These are phyloP conservation scores for Lacerta bilineata DNA, from an alignment of 2,797 vertebrate species.

Conservation along the genomic window DNA sequence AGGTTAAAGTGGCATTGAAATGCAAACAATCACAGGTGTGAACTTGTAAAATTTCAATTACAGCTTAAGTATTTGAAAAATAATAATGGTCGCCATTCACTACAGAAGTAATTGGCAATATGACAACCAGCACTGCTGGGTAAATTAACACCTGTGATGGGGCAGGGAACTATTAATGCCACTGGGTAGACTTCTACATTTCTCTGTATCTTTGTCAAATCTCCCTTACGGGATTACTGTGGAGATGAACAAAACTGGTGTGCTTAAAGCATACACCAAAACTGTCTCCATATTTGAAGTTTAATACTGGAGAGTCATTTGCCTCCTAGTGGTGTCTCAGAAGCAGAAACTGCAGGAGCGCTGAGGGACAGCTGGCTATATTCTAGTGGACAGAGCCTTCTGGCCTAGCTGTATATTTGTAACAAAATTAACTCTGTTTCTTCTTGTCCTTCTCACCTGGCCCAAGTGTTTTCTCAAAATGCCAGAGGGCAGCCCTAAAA, in stretches of 20 bases:
- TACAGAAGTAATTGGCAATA: background rate
- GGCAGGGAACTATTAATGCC: background rate
- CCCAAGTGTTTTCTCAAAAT: background rate
- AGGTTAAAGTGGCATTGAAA: background rate
- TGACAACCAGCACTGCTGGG: background rate
- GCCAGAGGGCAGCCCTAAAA: slow-evolving; percentile 9
- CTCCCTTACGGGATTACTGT: background rate
- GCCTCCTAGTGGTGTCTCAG: no score
- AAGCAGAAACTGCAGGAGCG: background rate
- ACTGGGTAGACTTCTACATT: background rate
- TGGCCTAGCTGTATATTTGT: background rate
- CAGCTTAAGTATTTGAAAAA: background rate
- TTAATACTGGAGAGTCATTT: background rate
- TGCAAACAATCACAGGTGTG: background rate
- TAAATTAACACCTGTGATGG: background rate
- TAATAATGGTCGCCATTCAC: background rate
- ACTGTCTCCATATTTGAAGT: background rate
- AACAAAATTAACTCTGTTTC: background rate
- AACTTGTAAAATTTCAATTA: background rate
- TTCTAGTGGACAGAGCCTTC: background rate
- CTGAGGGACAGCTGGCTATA: background rate
- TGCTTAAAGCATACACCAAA: background rate
- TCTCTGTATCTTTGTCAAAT: background rate
- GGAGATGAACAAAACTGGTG: background rate
- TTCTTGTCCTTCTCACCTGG: slow-evolving; percentile 4